Evolutionary conservation across 2,113 vertebrate species (phyloP).

Genomic region (Salvator merianae): DNA sequence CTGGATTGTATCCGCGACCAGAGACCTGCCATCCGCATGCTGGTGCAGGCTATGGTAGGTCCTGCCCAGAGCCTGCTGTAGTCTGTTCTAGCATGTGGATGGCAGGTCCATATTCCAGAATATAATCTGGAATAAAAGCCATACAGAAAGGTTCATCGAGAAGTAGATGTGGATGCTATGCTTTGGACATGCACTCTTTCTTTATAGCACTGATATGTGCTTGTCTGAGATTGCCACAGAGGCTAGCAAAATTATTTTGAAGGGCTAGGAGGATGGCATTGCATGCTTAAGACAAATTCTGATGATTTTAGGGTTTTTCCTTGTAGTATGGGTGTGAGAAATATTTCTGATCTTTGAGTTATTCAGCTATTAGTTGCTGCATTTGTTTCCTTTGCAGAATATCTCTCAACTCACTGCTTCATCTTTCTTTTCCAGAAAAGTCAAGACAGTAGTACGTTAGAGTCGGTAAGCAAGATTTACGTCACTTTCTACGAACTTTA

Average conservation of each 20-base stretch:
- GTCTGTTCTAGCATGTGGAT: too few relatives aligned
- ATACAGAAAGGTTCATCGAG: too few relatives aligned
- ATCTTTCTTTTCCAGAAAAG: constrained; percentile 40
- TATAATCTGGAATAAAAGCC: too few relatives aligned
- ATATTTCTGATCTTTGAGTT: background rate
- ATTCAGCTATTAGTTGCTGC: background rate
- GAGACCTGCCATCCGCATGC: too few relatives aligned
- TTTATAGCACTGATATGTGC: background rate
- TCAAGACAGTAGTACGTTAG: constrained; percentile 40
- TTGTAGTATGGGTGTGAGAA: background rate
- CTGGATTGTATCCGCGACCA: too few relatives aligned
- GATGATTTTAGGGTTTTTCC: background rate
- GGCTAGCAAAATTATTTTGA: background rate
- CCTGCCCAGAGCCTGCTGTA: too few relatives aligned
- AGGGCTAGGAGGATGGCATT: background rate
- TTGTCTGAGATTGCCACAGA: background rate
- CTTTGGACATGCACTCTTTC: background rate
- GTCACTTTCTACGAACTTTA: background rate
- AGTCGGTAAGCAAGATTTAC: background rate
- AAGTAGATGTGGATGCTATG: background rate
- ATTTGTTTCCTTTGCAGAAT: background rate
- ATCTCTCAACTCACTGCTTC: background rate
- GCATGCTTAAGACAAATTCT: background rate
- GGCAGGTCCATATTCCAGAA: too few relatives aligned
- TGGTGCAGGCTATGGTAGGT: too few relatives aligned